Percentiles rank a stretch among this genome's conserved stretches.
phyloP scores from a whole-genome alignment of 2,888 invertebrate genomes.

The Drosophila anomalata region DNA sequence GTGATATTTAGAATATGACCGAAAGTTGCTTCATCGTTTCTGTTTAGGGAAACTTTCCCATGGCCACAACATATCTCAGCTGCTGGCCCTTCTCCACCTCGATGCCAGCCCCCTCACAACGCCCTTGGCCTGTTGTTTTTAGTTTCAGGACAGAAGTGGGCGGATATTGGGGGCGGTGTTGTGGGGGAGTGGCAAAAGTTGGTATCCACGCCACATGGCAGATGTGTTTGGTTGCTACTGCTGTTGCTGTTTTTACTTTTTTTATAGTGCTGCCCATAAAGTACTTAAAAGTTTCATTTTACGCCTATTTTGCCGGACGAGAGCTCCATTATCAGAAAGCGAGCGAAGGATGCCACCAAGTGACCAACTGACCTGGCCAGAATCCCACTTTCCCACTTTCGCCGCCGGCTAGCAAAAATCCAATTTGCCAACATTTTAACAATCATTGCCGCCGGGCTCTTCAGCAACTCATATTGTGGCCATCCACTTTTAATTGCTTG shows the following conservation, averaged over 20 bases:
- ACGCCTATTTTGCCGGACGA: constrained; percentile 76
- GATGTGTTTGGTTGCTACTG: constrained; percentile 61
- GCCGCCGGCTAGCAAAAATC: constrained; percentile 57
- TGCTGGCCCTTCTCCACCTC: constrained; percentile 1
- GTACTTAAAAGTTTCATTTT: constrained; percentile 82
- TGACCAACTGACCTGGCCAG: constrained; percentile 54
- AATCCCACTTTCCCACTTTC: constrained; percentile 10
- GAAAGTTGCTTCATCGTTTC: constrained; percentile 67
- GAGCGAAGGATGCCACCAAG: constrained; percentile 30
- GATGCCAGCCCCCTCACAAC: constrained; percentile 1
- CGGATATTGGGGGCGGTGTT: not conserved
- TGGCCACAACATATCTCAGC: constrained; percentile 43
- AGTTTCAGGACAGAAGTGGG: constrained; percentile 56
- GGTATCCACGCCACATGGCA: constrained; percentile 69
- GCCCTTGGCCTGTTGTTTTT: constrained; percentile 47
- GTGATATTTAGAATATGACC: constrained; percentile 71
- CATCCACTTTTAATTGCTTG: constrained; percentile 73
- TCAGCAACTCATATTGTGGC: constrained; percentile 57
- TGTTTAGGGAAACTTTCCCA: constrained; percentile 53
- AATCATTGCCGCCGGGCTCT: constrained; percentile 68
- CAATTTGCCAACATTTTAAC: constrained; percentile 78
- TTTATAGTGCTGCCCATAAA: constrained; percentile 79
- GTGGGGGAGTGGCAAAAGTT: constrained; percentile 43
- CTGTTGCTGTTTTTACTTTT: constrained; percentile 45
- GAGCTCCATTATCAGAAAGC: constrained; percentile 66